Evolutionary conservation across 92 coral and sea anemone species (phyloP), one percentile per base, ranked within the genome.

Genomic region (Anthopleura xanthogrammica): DNA sequence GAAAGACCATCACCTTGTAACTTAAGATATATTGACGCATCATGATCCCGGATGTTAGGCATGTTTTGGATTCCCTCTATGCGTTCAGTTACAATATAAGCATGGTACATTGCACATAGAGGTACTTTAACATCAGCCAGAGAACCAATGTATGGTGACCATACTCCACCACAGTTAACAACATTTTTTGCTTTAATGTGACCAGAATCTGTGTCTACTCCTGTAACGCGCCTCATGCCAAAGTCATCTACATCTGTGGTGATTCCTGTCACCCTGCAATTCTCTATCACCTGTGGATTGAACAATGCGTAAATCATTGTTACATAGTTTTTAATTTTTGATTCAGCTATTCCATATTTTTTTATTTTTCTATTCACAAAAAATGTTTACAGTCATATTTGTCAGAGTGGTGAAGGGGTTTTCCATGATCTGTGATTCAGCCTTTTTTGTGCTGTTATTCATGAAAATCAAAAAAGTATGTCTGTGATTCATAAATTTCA

Each of bases 1-100:
- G 99, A 96, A 80, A 96, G 80, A 0, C 99, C 99, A 94, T 96
- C 99, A 43, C 99, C 99, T 81, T 96, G 99, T 23, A 96, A 85
- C 85, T 96, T 96, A 19, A 96, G 94, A 73, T 96, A 96, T 54
- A 96, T 88, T 3, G 99, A 94, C 8, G 98, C 92, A 87, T 96
- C 99, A 79, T 96, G 99, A 54, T 96, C 99, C 57, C 99, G 85
- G 39, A 96, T 89, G 76, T 96, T 96, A 1, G 99, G 99, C 98
- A 92, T 96, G 22, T 92, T 94, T 86, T 96, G 95, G 62, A 96
- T 96, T 12, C 99, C 99, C 36, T 96, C 99, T 52, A 96, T 96
- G 60, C 94, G 91, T 84, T 96, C 99, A 4, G 95, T 96, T 43
- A 96, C 99, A 42, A 96, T 79, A 77, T 96, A 96, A 2, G 99